Evolutionary conservation across 2,888 invertebrate species (phyloP), one percentile per base, ranked within the genome.

Genomic region (Neoaliturus tenellus): DNA sequence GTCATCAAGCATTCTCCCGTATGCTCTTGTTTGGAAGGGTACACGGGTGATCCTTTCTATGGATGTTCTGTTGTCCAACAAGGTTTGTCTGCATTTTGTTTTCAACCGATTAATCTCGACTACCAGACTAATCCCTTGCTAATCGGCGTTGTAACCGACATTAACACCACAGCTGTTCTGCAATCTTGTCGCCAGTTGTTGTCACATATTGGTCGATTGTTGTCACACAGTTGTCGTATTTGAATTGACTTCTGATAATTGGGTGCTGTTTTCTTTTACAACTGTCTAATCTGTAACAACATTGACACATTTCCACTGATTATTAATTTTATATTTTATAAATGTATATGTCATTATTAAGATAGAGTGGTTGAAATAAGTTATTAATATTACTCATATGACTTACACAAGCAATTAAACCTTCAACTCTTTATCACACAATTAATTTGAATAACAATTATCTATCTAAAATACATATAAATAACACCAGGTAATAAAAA

Each of bases 31-130:
- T 87, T 91, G 87, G 89, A 90, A n/a, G 92, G 92, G 62, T 92
- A 90, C 88, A 92, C 92, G 44, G 94, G 94, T 80, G 94, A 94
- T 91, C 94, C 94, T 12, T 93, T 93, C 88, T 91, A 91, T 67
- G 92, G 93, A 87, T 94, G 94, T 88, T 90, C 90, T 28, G 88
- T 87, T 0, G 90, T 91, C 25, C 86, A 89, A 14, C 89, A 90
- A 86, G 87, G 85, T 85, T 78, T 17, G 78, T 78, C 69, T 35
- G 35, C 69, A 39, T 39, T 69, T 31, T 69, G 0, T 10, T 28
- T 67, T 33, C 67, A 67, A 23, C 31, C 17, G 31, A 35, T 23
- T 62, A 62, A 62, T n/a, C 31, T 62, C 62, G 14, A 62, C 35
- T 69, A 69, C 69, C 69, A 39, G 69, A 69, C 39, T 69, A 69